Evolutionary conservation across 2,113 vertebrate genomes (phyloP).

Genomic region (Peromyscus californicus): DNA sequence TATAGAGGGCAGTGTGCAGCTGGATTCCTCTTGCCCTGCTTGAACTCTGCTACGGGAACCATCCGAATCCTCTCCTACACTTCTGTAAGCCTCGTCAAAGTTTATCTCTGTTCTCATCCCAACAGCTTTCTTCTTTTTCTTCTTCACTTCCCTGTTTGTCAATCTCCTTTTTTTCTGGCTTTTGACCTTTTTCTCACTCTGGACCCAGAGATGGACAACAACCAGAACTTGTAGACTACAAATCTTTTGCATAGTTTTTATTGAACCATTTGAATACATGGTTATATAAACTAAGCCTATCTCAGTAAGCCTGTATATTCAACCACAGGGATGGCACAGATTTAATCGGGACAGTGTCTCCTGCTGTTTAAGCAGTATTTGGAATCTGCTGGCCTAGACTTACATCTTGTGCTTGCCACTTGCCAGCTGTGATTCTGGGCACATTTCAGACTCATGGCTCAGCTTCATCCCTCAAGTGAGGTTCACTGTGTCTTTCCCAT

Average conservation of each 20-base stretch:
- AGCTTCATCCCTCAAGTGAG: background rate
- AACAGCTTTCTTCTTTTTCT: background rate
- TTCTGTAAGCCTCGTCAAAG: background rate
- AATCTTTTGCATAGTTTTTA: conserved; percentile 33
- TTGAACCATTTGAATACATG: background rate
- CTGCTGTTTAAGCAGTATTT: background rate
- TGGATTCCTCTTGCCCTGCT: background rate
- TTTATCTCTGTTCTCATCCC: background rate
- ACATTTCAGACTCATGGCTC: conserved; percentile 3
- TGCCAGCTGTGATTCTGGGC: background rate
- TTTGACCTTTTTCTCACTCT: conserved; percentile 22
- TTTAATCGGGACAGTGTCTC: background rate
- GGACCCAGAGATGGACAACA: background rate
- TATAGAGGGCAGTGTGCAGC: background rate
- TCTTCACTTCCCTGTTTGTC: background rate
- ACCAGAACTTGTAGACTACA: background rate
- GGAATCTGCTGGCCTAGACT: conserved; percentile 1
- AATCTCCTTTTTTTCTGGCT: conserved; percentile 44
- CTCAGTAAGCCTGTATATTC: background rate
- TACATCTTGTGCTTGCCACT: background rate
- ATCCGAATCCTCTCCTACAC: background rate
- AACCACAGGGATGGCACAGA: background rate
- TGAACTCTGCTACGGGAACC: background rate
- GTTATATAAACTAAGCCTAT: background rate
- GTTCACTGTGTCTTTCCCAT: background rate